Conservation (phyloP, 2,113 vertebrate species). For the Macrotis lagotis region DNA sequence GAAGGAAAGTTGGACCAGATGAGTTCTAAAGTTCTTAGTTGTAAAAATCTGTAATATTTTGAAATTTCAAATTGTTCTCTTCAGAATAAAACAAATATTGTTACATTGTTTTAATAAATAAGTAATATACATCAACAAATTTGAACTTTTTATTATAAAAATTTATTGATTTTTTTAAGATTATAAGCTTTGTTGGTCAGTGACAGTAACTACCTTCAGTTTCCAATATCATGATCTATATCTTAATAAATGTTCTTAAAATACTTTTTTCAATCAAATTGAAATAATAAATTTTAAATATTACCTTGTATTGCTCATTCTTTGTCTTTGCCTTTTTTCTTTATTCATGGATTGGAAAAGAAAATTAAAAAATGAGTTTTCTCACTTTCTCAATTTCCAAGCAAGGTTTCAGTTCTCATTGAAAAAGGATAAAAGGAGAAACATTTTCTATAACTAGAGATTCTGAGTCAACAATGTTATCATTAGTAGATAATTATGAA, state of each 20-base stretch:
- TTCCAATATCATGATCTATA: not conserved
- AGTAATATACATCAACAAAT: not conserved
- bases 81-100: not conserved
- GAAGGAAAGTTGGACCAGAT: not conserved
- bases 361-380: not conserved
- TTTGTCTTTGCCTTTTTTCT: not conserved
- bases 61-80: not conserved
- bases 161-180: not conserved
- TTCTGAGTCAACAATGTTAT: not conserved
- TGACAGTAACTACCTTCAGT: not conserved
- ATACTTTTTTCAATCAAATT: not conserved
- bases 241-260: conserved; percentile 3
- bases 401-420: conserved; percentile 37
- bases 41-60: not conserved
- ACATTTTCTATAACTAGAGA: not conserved
- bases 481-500: conserved; percentile 25
- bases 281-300: not conserved
- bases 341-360: conserved; percentile 10
- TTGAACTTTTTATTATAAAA: not conserved
- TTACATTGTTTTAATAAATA: not conserved
- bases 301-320: not conserved
- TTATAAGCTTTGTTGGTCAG: not conserved
- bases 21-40: not conserved
- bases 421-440: conserved; percentile 32
- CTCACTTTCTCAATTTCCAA: conserved; percentile 17